Evolutionary conservation across 92 coral and sea anemone genomes (phyloP).

Genomic region (Actinernus sp.): DNA sequence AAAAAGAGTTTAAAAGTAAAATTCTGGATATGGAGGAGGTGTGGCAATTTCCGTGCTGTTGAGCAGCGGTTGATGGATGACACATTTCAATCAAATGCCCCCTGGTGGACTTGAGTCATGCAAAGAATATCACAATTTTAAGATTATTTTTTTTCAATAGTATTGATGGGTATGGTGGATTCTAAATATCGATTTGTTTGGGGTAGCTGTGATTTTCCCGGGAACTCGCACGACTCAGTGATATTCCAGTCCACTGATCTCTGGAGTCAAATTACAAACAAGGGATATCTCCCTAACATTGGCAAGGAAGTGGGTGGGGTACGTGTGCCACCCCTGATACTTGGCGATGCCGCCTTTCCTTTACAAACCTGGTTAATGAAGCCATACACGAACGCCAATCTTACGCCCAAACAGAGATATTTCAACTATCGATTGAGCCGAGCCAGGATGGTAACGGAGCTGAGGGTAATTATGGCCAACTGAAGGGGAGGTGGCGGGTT

Average conservation of each 20-base stretch:
- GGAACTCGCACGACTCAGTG: conserved; percentile 4
- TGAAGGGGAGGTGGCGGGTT: conserved; percentile 15
- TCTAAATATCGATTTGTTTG: conserved; percentile 5
- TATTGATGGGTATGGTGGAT: conserved; percentile 9
- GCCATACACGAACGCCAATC: neutral
- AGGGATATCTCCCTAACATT: neutral
- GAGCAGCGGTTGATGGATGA: conserved; percentile 16
- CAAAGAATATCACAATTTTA: conserved; percentile 17
- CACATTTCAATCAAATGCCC: conserved; percentile 4
- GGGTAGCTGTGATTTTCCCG: conserved; percentile 7
- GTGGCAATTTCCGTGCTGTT: conserved; percentile 19
- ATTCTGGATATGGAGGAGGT: conserved; percentile 1
- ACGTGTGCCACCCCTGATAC: conserved; percentile 9
- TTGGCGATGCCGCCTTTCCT: conserved; percentile 17
- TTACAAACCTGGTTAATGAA: conserved; percentile 9
- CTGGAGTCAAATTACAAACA: neutral
- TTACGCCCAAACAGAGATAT: neutral
- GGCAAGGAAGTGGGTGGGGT: conserved; percentile 2
- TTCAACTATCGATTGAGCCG: conserved; percentile 12
- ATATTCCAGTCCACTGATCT: conserved; percentile 23
- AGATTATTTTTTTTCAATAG: neutral
- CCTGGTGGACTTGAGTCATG: neutral
- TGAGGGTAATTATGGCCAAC: conserved; percentile 9
- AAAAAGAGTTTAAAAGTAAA: conserved; percentile 20
- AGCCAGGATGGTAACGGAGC: conserved; percentile 13